A percentile compares a stretch with the other conserved stretches of the same genome.
Evolutionary conservation across 2,113 vertebrate species (phyloP).

Genomic region (Chloropsis hardwickii): DNA sequence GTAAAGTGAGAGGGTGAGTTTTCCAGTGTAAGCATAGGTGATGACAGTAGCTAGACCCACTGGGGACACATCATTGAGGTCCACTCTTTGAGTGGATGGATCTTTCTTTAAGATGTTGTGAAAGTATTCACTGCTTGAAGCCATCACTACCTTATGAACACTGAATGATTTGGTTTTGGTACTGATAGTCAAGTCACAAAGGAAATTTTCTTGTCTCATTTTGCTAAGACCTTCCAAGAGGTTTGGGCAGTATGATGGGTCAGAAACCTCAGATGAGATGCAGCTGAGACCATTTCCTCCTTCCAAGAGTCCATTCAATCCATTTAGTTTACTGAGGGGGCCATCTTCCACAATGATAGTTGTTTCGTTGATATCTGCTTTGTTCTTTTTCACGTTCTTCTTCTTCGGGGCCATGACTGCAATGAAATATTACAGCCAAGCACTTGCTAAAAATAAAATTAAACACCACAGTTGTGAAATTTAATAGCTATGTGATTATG

Average conservation of each 20-base stretch:
- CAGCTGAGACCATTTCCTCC: constrained; percentile 94
- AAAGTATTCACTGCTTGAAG: constrained; percentile 94
- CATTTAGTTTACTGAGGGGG: constrained; percentile 89
- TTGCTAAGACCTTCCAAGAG: constrained; percentile 91
- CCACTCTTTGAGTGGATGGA: constrained; percentile 84
- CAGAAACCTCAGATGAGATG: constrained; percentile 91
- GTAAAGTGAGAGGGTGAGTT: constrained; percentile 93
- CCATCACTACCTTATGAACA: constrained; percentile 96
- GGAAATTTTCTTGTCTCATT: constrained; percentile 93
- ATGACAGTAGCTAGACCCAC: constrained; percentile 91
- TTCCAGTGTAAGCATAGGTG: constrained; percentile 94
- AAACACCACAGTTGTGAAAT: constrained; percentile 4
- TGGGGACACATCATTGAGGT: constrained; percentile 90
- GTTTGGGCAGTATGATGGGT: constrained; percentile 87
- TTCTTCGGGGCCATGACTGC: constrained; percentile 98
- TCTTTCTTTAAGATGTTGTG: constrained; percentile 92
- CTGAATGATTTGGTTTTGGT: constrained; percentile 96
- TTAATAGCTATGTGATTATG: neutral
- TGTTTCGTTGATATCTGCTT: constrained; percentile 89
- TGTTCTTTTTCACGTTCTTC: constrained; percentile 93
- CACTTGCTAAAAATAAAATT: constrained; percentile 68
- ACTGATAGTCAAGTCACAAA: constrained; percentile 91
- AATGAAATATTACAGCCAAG: constrained; percentile 81
- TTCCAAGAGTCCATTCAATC: constrained; percentile 88
- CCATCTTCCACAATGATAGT: constrained; percentile 92